Evolutionary conservation across 2,888 invertebrate species (phyloP).

Genomic region (Aromia moschata): DNA sequence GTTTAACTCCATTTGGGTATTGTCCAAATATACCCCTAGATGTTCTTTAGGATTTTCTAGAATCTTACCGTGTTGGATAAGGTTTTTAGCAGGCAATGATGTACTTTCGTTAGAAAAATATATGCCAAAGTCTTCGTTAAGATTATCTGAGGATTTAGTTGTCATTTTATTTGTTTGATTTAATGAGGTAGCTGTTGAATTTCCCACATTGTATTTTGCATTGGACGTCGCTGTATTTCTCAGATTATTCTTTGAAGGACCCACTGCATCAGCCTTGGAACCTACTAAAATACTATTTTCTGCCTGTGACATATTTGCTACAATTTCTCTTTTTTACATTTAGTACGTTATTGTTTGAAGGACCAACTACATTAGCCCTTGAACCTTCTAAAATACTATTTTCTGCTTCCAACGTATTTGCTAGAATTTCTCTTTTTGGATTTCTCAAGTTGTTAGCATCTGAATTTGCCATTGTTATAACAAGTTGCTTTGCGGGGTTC

Average conservation of each 20-base stretch:
- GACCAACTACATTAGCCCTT: too few species aligned
- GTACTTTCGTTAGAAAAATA: background rate
- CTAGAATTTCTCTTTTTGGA: too few species aligned
- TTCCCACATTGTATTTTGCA: background rate
- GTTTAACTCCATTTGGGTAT: conserved; percentile 42
- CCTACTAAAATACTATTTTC: background rate
- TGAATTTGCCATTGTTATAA: background rate
- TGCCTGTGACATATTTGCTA: background rate
- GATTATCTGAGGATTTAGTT: background rate
- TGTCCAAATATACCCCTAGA: conserved; percentile 40
- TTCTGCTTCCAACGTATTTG: too few species aligned
- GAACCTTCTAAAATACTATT: too few species aligned
- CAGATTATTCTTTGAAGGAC: background rate
- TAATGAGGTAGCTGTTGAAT: background rate
- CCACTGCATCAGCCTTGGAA: background rate
- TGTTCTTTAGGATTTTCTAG: conserved; percentile 39
- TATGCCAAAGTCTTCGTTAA: background rate
- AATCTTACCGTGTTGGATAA: conserved; percentile 23
- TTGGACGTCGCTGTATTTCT: background rate
- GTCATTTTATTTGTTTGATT: background rate
- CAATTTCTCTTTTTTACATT: background rate
- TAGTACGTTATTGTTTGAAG: too few species aligned
- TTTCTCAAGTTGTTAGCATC: background rate
- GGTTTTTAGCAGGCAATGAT: background rate
- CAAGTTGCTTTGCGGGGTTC: background rate